Evolutionary conservation across 2,113 vertebrate genomes (phyloP), one percentile per base, ranked within the genome.

Genomic region (Engraulis encrasicolus): DNA sequence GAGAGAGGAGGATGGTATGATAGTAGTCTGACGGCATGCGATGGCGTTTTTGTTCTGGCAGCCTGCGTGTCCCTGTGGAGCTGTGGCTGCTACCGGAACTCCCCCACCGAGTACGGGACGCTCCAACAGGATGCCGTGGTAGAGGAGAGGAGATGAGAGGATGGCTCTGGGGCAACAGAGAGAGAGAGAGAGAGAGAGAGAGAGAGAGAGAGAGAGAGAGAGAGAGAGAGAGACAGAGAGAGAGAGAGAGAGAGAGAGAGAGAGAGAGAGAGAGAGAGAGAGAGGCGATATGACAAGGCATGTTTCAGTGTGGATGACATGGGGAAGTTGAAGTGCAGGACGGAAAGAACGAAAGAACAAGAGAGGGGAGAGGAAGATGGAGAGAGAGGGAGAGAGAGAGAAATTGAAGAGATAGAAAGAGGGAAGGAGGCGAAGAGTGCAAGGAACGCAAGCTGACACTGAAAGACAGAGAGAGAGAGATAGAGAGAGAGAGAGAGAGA

Each of bases 81-180:
- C 78, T 79, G 81, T 80, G 54, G 78, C 50, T 82, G 71, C 88
- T 50, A 82, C 85, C 85, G 87, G 86, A 86, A 90, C 6, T 38
- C 83, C 86, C 80, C 45, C 66, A 88, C 85, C 81, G 81, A 78
- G 40, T 81, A 15, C 49, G 79, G 27, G 49, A 52, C 31, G 58
- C 58, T 66, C 58, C n/a, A 20, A 80, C n/a, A n/a, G 27, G 79
- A 81, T 27, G 49, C 52, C 20, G 66, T 9, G 87, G 79, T 38
- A 27, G 78, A 78, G 52, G 20, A n/a, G n/a, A n/a, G n/a, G n/a
- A n/a, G n/a, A 81, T 34, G 77, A 19, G 40, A 5, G 50, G 11
- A 58, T 58, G 19, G n/a, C 54, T 58, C 3, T 58, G 20, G 54
- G 54, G 50, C 15, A 19, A 19, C 15, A 19, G 17, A 19, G 50